Percentiles rank a stretch among this genome's conserved stretches.
Conservation (phyloP, 2,888 invertebrate species). For the Andrena haemorrhoa region DNA sequence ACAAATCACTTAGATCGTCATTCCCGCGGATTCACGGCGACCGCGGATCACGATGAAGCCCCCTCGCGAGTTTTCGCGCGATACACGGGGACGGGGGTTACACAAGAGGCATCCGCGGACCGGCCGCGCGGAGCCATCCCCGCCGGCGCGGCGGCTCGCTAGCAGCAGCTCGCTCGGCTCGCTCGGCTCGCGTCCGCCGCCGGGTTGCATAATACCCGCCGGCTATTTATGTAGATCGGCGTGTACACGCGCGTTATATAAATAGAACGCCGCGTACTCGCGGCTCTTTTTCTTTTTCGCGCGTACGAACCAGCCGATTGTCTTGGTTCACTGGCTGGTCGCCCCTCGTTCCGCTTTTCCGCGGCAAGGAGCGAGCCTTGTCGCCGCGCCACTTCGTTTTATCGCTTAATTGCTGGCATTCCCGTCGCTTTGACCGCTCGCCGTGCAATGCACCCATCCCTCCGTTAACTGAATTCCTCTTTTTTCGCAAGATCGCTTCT, state of each 20-base stretch:
- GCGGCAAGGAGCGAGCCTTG: background rate
- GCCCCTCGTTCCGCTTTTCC: background rate
- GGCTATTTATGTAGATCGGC: conserved; percentile 73
- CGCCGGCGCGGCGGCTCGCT: conserved; percentile 10
- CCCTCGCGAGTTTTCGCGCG: conserved; percentile 23
- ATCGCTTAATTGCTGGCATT: conserved; percentile 15
- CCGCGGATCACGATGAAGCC: conserved; percentile 40
- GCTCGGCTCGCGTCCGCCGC: conserved; percentile 32
- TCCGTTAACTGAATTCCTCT: background rate
- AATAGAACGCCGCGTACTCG: conserved; percentile 65
- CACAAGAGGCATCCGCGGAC: conserved; percentile 12
- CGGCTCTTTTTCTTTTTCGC: conserved; percentile 60
- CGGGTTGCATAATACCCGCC: conserved; percentile 65
- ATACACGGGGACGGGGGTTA: conserved; percentile 32
- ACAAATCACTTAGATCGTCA: conserved; percentile 48
- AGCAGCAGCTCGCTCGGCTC: background rate
- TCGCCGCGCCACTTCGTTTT: conserved; percentile 30
- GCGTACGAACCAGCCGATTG: conserved; percentile 57
- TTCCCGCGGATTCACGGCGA: conserved; percentile 35
- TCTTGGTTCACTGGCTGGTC: conserved; percentile 27
- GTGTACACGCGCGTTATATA: conserved; percentile 68
- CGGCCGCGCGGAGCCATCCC: no score
- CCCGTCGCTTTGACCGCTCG: conserved; percentile 24
- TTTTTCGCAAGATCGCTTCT: background rate
- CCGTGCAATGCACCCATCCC: background rate